These are phyloP conservation scores for Sphyrna mokarran DNA, from an alignment of 2,113 vertebrate genomes.

Conservation along the genomic window DNA sequence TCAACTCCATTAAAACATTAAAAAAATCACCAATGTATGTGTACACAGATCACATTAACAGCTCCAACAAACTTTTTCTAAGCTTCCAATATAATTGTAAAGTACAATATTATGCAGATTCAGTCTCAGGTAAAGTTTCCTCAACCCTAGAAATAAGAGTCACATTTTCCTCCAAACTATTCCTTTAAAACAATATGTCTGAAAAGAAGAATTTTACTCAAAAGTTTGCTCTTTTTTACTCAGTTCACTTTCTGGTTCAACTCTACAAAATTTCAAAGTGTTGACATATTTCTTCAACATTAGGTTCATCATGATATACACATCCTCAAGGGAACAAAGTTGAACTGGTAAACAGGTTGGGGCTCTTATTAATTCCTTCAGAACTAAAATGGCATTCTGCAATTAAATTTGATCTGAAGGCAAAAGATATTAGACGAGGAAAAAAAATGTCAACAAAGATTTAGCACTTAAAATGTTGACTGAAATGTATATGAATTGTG, in stretches of 20 bases:
- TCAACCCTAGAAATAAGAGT: not conserved
- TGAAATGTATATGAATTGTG: not conserved
- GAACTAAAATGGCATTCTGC: slow-evolving; percentile 11
- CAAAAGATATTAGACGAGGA: not conserved
- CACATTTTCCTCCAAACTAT: not conserved
- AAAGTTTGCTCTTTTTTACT: not conserved
- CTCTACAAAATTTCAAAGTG: not conserved
- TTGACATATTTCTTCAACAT: not conserved
- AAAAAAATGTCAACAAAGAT: not conserved
- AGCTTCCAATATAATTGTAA: not conserved
- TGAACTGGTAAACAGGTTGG: not conserved
- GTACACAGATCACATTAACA: not conserved
- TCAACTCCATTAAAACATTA: not conserved
- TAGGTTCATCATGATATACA: not conserved
- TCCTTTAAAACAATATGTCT: not conserved
- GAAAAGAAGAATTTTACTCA: not conserved
- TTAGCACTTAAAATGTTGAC: not conserved
- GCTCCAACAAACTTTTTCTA: not conserved
- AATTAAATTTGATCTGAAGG: not conserved
- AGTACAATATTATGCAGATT: too few relatives aligned
- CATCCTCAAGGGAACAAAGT: not conserved
- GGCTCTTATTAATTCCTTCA: not conserved
- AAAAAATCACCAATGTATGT: not conserved
- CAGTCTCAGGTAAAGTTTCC: not conserved
- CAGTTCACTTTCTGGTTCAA: not conserved